Conservation (phyloP, 2,888 invertebrate genomes). For the Hyalella azteca region DNA sequence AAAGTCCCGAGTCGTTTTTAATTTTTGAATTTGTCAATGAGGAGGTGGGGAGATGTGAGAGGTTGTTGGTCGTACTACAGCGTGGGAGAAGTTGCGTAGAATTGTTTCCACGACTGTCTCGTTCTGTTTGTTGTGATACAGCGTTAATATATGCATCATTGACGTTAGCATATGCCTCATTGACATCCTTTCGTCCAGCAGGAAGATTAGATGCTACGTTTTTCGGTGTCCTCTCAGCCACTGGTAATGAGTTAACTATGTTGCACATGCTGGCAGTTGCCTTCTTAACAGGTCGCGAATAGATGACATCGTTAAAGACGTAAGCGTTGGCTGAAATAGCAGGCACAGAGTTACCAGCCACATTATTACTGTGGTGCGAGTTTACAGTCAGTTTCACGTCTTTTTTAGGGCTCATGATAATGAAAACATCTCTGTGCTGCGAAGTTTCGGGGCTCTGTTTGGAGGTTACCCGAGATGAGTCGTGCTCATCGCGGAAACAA, state of each 20-base stretch:
- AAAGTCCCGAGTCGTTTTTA: neutral
- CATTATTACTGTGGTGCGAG: neutral
- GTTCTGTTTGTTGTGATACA: no score
- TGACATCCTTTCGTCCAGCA: neutral
- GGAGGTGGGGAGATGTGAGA: neutral
- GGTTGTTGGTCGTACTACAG: neutral
- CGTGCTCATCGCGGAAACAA: constrained; percentile 36
- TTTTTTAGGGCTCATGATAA: neutral
- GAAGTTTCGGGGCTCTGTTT: neutral
- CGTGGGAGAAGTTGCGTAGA: neutral
- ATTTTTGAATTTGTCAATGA: neutral
- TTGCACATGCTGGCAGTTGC: neutral
- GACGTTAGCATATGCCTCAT: no score
- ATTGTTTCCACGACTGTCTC: no score
- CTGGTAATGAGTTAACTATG: no score
- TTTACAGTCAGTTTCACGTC: neutral
- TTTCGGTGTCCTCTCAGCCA: neutral
- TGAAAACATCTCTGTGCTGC: neutral
- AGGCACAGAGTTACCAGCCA: neutral
- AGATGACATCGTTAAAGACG: constrained; percentile 14
- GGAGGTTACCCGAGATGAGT: constrained; percentile 38
- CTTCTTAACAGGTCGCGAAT: constrained; percentile 25
- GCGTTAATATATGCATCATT: no score
- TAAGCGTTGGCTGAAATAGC: neutral
- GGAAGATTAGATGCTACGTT: neutral